Evolutionary conservation across 2,797 vertebrate species (phyloP), one percentile per base, ranked within the genome.

Genomic region (Syngnathus rostellatus): DNA sequence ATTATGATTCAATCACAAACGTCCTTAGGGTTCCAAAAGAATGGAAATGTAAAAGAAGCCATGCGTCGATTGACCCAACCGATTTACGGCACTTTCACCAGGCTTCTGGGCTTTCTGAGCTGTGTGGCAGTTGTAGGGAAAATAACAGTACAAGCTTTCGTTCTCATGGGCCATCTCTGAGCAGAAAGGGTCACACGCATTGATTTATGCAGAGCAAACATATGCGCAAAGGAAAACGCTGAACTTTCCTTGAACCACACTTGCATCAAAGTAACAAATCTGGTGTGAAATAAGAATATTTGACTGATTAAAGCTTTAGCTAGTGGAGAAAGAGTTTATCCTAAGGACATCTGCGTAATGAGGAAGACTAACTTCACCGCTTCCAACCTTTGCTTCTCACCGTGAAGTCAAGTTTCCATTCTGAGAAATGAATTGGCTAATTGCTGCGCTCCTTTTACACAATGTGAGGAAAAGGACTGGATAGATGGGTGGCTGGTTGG

Each of bases 261-360:
- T 60, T 17, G 43, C 55, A 69, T 76, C 54, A 64, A 73, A 73
- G 64, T 45, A 8, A 51, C 21, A 39, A 59, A 65, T 63, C 37
- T 51, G 40, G 40, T 71, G 64, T 63, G 39, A 70, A 67, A 69
- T 53, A 21, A n/a, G 51, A 74, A 62, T 12, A 62, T 73, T 74
- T 48, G 65, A 68, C 59, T 71, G 60, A 77, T 67, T 69, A 71
- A 72, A 72, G 66, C 53, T 55, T 48, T 59, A 31, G 71, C 45
- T 48, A 65, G 55, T 72, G 70, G 55, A 66, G 62, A 74, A 65
- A 31, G 60, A 19, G 19, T 14, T n/a, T 10, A 64, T 16, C 62
- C 62, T 19, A 46, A 51, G 62, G 62, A 21, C 46, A 51, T 31
- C 6, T 37, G 62, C 66, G 62, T 65, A 68, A 73, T 72, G 69